Evolutionary conservation across 2,113 vertebrate species (phyloP), one percentile per base, ranked within the genome.

Genomic region (Mugil cephalus): DNA sequence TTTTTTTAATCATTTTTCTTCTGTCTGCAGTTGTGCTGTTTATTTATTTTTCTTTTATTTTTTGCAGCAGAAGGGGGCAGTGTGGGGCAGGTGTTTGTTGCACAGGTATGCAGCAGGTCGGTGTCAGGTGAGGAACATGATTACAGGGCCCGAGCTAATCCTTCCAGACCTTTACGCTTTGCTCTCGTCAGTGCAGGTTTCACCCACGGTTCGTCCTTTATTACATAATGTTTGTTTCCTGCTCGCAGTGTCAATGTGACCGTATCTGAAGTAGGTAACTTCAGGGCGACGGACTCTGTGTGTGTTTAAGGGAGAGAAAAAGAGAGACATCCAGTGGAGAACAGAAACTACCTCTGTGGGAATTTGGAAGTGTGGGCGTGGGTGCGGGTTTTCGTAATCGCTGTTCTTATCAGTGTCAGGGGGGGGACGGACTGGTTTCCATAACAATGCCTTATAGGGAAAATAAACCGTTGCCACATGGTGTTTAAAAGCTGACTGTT

Each of bases 31-130:
- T 30, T 30, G 24, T 5, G 24, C 9, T 18, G 4, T 15, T 4
- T 48, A 46, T 45, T 42, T 42, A 4, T 3, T 30, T 30, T 30
- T 5, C 5, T 30, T 5, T 30, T 5, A 2, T 30, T 30, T 30
- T 30, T 5, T 48, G 2, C 7, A 64, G 72, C 91, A 93, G 88
- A 60, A 92, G 91, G 87, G 89, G 91, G 91, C 87, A 89, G 84
- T 81, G 56, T 67, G 69, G 80, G 69, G 86, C 77, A 84, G 88
- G 88, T 90, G 84, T 83, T 80, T 35, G 21, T 13, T 40, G 46
- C 46, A 63, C 88, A 88, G 88, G 87, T 88, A 65, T 30, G 24
- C 24, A 30, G 46, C 59, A 68, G 51, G 69, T 7, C 30, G 19
- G 24, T 47, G 35, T 70, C 82, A 89, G 75, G 82, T 87, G 18